Percentiles rank a stretch among this genome's conserved stretches.
These are phyloP conservation scores for Andrena fulva DNA, from an alignment of 2,888 invertebrate genomes.

Conservation along the genomic window DNA sequence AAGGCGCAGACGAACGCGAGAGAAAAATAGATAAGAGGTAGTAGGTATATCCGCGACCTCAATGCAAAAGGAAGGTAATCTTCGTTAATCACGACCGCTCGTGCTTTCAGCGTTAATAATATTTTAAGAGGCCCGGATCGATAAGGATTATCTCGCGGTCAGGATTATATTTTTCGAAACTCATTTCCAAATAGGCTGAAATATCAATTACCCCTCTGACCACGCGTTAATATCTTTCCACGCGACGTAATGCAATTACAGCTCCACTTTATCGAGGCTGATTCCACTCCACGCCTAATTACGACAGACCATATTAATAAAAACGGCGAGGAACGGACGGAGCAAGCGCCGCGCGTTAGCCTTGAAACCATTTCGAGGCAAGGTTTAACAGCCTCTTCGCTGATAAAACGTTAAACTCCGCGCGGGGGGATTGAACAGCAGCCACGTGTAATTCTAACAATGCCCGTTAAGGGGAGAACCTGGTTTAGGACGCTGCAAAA, in stretches of 20 bases:
- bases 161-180: constrained; percentile 25
- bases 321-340: constrained; percentile 6
- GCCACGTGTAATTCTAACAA: constrained; percentile 20
- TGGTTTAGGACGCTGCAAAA: background rate
- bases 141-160: constrained; percentile 22
- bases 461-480: background rate
- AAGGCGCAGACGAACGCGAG: background rate
- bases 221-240: constrained; percentile 40
- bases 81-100: constrained; percentile 12
- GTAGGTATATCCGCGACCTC: too few relatives aligned
- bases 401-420: constrained; percentile 8
- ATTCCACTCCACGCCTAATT: constrained; percentile 35
- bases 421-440: background rate
- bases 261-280: constrained; percentile 39
- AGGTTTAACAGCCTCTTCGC: background rate
- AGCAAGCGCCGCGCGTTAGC: background rate
- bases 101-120: constrained; percentile 29
- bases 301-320: constrained; percentile 22
- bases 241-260: constrained; percentile 38
- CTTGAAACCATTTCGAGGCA: constrained; percentile 11
- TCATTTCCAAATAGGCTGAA: constrained; percentile 30
- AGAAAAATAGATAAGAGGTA: background rate
- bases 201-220: constrained; percentile 42
- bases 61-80: constrained; percentile 20
- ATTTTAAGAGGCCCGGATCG: constrained; percentile 20